Evolutionary conservation across 2,797 vertebrate species (phyloP).

Genomic region (Percopsis omiscomaycus): DNA sequence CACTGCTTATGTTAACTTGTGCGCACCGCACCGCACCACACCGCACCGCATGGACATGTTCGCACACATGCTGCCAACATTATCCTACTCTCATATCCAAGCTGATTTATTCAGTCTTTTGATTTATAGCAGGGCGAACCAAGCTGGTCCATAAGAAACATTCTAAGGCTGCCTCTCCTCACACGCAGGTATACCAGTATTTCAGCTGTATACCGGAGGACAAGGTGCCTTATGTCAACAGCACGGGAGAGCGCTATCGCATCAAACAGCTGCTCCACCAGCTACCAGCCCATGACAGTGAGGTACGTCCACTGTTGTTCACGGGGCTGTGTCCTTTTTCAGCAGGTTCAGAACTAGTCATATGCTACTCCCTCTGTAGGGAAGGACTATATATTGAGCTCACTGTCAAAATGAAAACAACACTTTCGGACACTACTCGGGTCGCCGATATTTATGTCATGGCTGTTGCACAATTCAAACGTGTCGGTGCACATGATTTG

Average conservation of each 20-base stretch:
- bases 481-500: no score
- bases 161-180: constrained; percentile 14
- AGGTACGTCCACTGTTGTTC: constrained; percentile 77
- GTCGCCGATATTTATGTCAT: no score
- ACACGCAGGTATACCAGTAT: constrained; percentile 93
- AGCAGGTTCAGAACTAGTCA: no score
- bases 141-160: neutral
- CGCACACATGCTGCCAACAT: constrained; percentile 16
- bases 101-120: constrained; percentile 5
- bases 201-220: constrained; percentile 98
- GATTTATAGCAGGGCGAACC: constrained; percentile 15
- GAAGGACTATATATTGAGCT: no score
- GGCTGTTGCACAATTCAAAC: no score
- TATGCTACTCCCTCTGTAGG: no score
- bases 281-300: constrained; percentile 96
- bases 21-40: neutral
- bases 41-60: constrained; percentile 23
- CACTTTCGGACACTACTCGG: no score
- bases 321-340: no score
- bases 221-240: constrained; percentile 96
- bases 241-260: constrained; percentile 90
- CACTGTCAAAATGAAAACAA: no score
- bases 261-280: constrained; percentile 98
- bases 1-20: neutral
- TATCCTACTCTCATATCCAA: constrained; percentile 5